Conservation (phyloP, 2,888 invertebrate genomes). For the Macrosoma leucophasiata region DNA sequence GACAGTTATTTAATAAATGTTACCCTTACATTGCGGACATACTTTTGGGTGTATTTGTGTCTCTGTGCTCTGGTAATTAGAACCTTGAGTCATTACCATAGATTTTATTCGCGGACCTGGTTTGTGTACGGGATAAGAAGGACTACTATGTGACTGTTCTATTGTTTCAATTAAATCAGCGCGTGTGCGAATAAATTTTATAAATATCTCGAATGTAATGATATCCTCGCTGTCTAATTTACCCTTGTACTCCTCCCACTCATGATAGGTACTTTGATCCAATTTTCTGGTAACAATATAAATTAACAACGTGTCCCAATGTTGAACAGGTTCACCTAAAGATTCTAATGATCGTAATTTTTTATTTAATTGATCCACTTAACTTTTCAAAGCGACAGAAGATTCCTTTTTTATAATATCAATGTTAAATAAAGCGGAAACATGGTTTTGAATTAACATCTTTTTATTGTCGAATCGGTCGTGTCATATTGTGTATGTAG, state of each 20-base stretch:
- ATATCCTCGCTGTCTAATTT: constrained; percentile 2
- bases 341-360: constrained; percentile 10
- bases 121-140: background rate
- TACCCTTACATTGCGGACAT: constrained; percentile 15
- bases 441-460: constrained; percentile 15
- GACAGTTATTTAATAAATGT: constrained; percentile 22
- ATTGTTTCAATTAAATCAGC: constrained; percentile 26
- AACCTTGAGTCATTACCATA: background rate
- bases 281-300: constrained; percentile 11
- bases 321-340: constrained; percentile 5
- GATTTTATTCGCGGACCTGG: background rate
- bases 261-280: constrained; percentile 11
- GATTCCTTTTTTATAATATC: constrained; percentile 6
- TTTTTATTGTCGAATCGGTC: constrained; percentile 16
- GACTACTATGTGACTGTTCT: background rate
- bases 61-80: background rate
- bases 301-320: constrained; percentile 12
- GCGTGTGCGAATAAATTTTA: constrained; percentile 19
- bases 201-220: constrained; percentile 13
- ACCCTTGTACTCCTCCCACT: constrained; percentile 16
- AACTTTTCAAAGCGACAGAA: constrained; percentile 3
- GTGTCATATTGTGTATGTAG: too few relatives aligned
- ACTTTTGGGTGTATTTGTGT: background rate
- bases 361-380: constrained; percentile 8
- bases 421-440: constrained; percentile 16